Conservation (phyloP, 2,113 vertebrate genomes). For the Monopterus albus region DNA sequence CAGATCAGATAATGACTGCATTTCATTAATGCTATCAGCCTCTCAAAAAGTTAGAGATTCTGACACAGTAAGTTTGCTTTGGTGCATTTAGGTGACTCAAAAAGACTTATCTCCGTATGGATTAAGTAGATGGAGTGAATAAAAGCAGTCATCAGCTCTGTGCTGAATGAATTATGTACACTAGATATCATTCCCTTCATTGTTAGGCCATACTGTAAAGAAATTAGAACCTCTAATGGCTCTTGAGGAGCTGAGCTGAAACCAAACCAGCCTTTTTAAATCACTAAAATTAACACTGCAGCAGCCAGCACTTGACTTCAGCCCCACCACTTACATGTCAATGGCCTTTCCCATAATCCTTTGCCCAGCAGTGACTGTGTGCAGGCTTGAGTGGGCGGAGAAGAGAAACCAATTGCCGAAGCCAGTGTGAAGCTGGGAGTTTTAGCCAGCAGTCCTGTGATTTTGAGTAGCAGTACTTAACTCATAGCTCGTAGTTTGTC, state of each 20-base stretch:
- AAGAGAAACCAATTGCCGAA: constrained; percentile 70
- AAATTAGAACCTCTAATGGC: constrained; percentile 40
- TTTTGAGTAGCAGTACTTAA: constrained; percentile 12
- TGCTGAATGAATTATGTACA: constrained; percentile 50
- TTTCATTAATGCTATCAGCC: constrained; percentile 12
- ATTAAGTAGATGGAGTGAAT: constrained; percentile 37
- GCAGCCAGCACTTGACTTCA: constrained; percentile 60
- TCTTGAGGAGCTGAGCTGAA: constrained; percentile 33
- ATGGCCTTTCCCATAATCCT: constrained; percentile 60
- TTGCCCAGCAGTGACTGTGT: constrained; percentile 37
- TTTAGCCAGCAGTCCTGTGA: constrained; percentile 25
- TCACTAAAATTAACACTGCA: constrained; percentile 54
- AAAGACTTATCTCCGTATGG: constrained; percentile 40
- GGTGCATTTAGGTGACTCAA: constrained; percentile 29
- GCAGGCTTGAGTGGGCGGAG: constrained; percentile 56
- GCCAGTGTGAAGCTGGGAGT: constrained; percentile 49
- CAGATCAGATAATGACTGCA: neutral
- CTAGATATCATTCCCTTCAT: constrained; percentile 42
- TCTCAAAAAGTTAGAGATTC: constrained; percentile 12
- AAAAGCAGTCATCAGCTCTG: constrained; percentile 32
- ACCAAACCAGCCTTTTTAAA: constrained; percentile 50
- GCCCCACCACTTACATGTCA: constrained; percentile 57
- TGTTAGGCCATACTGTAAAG: constrained; percentile 29
- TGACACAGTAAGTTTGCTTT: constrained; percentile 16
- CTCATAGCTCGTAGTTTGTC: no score